Evolutionary conservation across 2,888 invertebrate species (phyloP).

Genomic region (Torymus aiolomorphi): DNA sequence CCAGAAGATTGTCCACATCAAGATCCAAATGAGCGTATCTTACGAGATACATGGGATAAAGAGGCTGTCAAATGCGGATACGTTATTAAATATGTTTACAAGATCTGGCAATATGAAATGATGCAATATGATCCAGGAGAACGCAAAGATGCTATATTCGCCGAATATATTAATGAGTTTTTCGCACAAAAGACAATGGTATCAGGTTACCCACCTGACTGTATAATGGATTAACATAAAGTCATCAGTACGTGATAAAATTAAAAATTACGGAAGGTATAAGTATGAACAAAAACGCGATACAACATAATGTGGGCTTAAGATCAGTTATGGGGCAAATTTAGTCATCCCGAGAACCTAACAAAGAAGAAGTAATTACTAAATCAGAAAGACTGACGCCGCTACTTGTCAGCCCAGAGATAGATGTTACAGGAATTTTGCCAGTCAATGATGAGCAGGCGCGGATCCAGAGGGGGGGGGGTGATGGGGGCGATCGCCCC

Average conservation of each 20-base stretch:
- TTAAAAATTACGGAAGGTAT: no score
- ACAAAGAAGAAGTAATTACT: conserved; percentile 8
- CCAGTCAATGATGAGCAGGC: conserved; percentile 24
- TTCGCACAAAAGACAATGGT: conserved; percentile 51
- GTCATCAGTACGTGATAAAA: conserved; percentile 35
- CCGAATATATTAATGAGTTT: no score
- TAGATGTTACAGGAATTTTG: conserved; percentile 10
- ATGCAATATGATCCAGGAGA: conserved; percentile 59
- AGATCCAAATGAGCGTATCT: conserved; percentile 58
- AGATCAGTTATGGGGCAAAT: conserved; percentile 47
- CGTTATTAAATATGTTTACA: conserved; percentile 64
- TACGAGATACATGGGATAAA: conserved; percentile 68
- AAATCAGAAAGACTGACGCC: no score
- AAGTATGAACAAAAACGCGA: no score
- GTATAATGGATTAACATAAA: conserved; percentile 30
- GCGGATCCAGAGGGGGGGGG: no score
- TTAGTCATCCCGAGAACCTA: conserved; percentile 34
- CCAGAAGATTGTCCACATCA: neutral
- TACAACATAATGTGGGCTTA: conserved; percentile 37
- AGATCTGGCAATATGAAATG: conserved; percentile 67
- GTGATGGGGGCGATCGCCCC: no score
- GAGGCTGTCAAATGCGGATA: conserved; percentile 68
- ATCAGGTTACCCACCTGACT: conserved; percentile 48
- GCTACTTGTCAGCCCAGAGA: conserved; percentile 4
- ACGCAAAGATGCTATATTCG: conserved; percentile 52